Base-by-base conservation (phyloP, 2,113 vertebrate species). In the Pollimyrus isidori region DNA sequence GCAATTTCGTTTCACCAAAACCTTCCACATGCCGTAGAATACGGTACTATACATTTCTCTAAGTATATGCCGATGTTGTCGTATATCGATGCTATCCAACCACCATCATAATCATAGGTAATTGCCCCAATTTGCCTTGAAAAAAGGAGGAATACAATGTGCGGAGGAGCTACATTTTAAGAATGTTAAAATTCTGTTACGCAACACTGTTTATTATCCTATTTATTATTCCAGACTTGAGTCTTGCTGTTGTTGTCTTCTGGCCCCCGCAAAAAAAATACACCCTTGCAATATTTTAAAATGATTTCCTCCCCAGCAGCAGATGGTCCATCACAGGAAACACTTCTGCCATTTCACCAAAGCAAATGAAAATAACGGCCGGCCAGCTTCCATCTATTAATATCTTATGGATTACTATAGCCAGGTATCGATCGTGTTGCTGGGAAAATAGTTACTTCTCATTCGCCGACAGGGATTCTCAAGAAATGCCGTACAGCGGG, bases 401-500 rank as follows among this genome's bases (percentile, higher is more conserved):
- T n/a, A 84, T n/a, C 46, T 23, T 84, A 84, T 84, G 7, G 82
- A 84, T 84, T 23, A 48, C 82, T 23, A 84, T 48, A 48, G 39
- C 30, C 13, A 87, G 85, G 26, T 87, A 87, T 87, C 48, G 85
- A 87, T 87, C 42, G n/a, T 26, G 13, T 56, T 39, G 30, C 50
- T 56, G 85, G 30, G 48, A 56, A 56, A 87, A 87, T 56, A 35
- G 30, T 87, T n/a, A 87, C 49, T 87, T 87, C 85, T 87, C 50
- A 87, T 87, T 87, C 85, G 30, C 50, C 35, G 85, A 39, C 50
- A 53, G 30, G 23, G 48, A 53, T 39, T 53, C 26, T 42, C 85
- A 21, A 4, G 30, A 87, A 53, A 56, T 48, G 9, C 85, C 49
- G 42, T 4, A 87, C 56, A 50, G 83, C 46, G 6, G 83, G 19